phyloP scores from a whole-genome alignment of 37 sponge, comb jelly and placozoan species.

The Corticium candelabrum region DNA sequence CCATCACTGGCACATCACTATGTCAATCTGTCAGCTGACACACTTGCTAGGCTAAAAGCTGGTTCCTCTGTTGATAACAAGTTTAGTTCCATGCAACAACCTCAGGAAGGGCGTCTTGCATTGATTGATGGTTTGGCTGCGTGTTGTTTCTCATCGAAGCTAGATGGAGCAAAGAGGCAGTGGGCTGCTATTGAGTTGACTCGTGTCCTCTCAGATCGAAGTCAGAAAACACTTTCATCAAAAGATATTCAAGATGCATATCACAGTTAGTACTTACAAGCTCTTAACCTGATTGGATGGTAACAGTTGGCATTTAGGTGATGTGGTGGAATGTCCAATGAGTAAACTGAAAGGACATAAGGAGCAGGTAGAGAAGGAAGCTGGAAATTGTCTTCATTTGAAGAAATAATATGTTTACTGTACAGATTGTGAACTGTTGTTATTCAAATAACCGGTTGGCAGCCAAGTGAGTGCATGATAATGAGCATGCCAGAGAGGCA shows the following conservation, averaged over 20 bases:
- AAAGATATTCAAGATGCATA: neutral
- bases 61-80: no score
- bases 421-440: no score
- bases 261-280: neutral
- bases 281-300: neutral
- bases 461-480: no score
- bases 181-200: slow-evolving; percentile 39
- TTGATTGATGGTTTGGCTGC: slow-evolving; percentile 65
- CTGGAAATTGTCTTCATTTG: no score
- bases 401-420: no score
- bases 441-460: no score
- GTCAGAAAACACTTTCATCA: neutral
- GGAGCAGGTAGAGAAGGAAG: slow-evolving; percentile 33
- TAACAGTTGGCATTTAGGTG: neutral
- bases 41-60: no score
- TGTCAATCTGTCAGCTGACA: no score
- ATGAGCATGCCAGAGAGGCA: no score
- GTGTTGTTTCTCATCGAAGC: slow-evolving; percentile 40
- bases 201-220: neutral
- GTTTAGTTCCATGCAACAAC: no score
- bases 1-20: no score
- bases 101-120: no score
- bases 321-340: neutral
- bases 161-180: slow-evolving; percentile 17
- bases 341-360: slow-evolving; percentile 33